These are phyloP conservation scores for Empidonax traillii DNA, from an alignment of 2,113 vertebrate species.

Conservation along the genomic window DNA sequence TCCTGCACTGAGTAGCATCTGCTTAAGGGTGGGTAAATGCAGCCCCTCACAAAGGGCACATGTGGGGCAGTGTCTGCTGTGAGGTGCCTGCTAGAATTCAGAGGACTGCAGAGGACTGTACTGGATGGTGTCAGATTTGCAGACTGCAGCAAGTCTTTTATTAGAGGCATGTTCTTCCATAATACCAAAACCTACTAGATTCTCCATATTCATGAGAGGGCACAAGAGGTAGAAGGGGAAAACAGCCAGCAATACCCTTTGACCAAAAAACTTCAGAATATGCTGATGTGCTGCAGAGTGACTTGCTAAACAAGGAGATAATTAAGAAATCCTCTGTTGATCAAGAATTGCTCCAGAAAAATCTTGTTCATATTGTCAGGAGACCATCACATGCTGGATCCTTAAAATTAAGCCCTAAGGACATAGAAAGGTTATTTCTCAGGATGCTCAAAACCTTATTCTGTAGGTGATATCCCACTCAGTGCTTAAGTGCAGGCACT, in stretches of 20 bases:
- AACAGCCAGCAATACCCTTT: not conserved
- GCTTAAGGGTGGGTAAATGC: not conserved
- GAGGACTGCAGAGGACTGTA: conserved; percentile 49
- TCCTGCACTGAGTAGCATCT: not conserved
- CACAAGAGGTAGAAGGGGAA: not conserved
- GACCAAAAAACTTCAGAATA: not conserved
- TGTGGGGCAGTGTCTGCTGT: not conserved
- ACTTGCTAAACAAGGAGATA: not conserved
- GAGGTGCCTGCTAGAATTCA: not conserved
- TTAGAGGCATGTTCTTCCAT: not conserved
- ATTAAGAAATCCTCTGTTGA: not conserved
- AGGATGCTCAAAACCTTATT: not conserved
- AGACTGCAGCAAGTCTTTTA: conserved; percentile 63
- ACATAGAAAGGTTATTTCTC: not conserved
- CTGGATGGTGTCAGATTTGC: conserved; percentile 20
- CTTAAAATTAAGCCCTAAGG: not conserved
- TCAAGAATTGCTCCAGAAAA: conserved; percentile 36
- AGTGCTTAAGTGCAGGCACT: not conserved
- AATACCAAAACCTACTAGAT: not conserved
- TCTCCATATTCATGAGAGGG: conserved; percentile 5
- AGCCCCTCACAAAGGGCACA: not conserved
- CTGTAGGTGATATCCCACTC: not conserved
- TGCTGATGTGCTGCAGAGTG: conserved; percentile 3
- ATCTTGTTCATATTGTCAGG: not conserved
- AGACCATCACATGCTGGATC: not conserved